Percentiles rank a stretch among this genome's conserved stretches.
Evolutionary conservation across 2,113 vertebrate species (phyloP).

Genomic region (Martes martes): DNA sequence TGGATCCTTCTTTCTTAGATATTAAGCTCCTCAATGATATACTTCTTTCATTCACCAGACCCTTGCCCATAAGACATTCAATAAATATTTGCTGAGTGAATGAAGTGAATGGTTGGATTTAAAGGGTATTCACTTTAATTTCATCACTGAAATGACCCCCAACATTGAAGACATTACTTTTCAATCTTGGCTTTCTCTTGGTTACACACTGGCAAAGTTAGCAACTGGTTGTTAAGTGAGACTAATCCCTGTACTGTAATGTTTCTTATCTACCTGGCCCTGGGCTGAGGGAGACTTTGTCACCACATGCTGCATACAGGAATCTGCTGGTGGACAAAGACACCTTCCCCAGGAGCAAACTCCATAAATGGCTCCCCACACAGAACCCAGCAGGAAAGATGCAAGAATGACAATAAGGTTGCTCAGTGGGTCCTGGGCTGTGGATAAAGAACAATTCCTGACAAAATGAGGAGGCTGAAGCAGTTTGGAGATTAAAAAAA

Average conservation of each 20-base stretch:
- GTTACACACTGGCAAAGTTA: neutral
- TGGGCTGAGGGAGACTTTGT: neutral
- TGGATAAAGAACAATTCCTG: slow-evolving; percentile 75
- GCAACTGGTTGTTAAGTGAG: neutral
- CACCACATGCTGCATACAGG: neutral
- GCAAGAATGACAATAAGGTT: slow-evolving; percentile 21
- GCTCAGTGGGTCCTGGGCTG: neutral
- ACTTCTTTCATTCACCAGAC: neutral
- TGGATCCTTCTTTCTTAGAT: neutral
- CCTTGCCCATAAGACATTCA: slow-evolving; percentile 15
- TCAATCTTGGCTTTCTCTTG: neutral
- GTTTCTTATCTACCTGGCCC: neutral
- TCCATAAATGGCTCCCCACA: neutral
- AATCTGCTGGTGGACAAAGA: neutral
- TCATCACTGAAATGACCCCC: neutral
- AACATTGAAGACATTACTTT: neutral
- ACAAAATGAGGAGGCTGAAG: slow-evolving; percentile 80
- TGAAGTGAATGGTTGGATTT: neutral
- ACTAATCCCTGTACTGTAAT: neutral
- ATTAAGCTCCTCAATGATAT: neutral
- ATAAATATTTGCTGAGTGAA: neutral
- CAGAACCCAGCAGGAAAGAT: neutral
- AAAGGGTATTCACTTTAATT: neutral
- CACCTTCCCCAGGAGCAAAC: neutral
- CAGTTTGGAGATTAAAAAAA: slow-evolving; percentile 76